Percentiles rank a stretch among this genome's conserved stretches.
These are phyloP conservation scores for Cistogaster globosa DNA, from an alignment of 2,888 invertebrate species.

Conservation along the genomic window DNA sequence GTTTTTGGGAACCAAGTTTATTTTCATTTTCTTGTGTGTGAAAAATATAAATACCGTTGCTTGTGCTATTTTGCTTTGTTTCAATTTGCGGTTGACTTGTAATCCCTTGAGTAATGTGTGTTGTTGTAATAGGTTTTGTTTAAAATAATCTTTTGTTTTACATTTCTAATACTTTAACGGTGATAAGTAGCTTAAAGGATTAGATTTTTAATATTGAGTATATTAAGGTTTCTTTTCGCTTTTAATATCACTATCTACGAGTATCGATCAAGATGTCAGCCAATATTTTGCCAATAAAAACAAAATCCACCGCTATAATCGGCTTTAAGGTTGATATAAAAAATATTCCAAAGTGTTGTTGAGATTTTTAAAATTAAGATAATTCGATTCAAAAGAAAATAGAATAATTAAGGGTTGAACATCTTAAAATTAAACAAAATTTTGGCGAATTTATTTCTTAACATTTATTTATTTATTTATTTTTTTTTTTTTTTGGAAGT, in stretches of 20 bases:
- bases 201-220: background rate
- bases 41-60: background rate
- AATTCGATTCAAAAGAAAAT: background rate
- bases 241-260: constrained; percentile 1
- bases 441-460: too few relatives aligned
- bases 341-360: background rate
- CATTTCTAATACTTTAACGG: background rate
- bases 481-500: too few relatives aligned
- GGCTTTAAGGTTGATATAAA: constrained; percentile 16
- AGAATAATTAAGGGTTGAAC: too few relatives aligned
- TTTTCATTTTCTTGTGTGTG: constrained; percentile 10
- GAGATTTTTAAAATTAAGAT: background rate
- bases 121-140: constrained; percentile 10
- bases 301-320: background rate
- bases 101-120: constrained; percentile 39
- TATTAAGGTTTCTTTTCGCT: constrained; percentile 11
- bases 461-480: too few relatives aligned
- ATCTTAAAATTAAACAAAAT: too few relatives aligned
- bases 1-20: background rate
- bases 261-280: constrained; percentile 11
- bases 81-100: constrained; percentile 27
- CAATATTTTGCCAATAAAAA: constrained; percentile 53
- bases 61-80: background rate
- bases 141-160: constrained; percentile 3
- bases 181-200: constrained; percentile 61